These are phyloP conservation scores for Hedychridium roseum DNA, from an alignment of 2,888 invertebrate species.

Conservation along the genomic window DNA sequence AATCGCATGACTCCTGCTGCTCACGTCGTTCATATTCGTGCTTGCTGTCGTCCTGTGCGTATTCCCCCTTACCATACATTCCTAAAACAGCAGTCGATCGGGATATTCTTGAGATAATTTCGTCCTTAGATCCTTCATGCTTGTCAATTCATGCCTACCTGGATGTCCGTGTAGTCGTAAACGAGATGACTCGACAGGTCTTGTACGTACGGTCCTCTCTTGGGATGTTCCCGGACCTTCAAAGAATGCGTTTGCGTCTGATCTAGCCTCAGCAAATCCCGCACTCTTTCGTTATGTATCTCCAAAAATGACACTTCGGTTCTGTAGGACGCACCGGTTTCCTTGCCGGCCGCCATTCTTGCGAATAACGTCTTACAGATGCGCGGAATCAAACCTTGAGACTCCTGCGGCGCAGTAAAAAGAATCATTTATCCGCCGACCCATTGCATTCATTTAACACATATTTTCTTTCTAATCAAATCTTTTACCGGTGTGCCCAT, in stretches of 20 bases:
- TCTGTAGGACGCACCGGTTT: constrained; percentile 82
- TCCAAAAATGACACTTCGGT: constrained; percentile 88
- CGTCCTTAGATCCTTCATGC: neutral
- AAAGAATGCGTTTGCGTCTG: constrained; percentile 74
- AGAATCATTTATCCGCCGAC: neutral
- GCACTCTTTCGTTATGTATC: constrained; percentile 86
- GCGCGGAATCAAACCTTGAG: constrained; percentile 84
- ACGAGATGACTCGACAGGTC: constrained; percentile 86
- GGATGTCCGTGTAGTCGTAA: constrained; percentile 85
- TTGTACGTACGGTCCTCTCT: constrained; percentile 85
- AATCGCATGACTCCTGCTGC: constrained; percentile 90
- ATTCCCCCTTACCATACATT: constrained; percentile 82
- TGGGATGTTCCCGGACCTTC: constrained; percentile 82
- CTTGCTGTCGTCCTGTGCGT: constrained; percentile 85
- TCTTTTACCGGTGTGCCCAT: constrained; percentile 80
- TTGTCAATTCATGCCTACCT: constrained; percentile 66
- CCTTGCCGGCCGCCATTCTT: constrained; percentile 82
- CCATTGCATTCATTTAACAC: too few relatives aligned
- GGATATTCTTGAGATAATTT: neutral
- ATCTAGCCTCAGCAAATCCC: constrained; percentile 72
- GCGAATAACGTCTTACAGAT: constrained; percentile 86
- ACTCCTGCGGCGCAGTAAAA: constrained; percentile 66
- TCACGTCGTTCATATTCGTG: constrained; percentile 92
- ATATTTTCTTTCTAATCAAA: too few relatives aligned
- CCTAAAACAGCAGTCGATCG: constrained; percentile 63